These are phyloP conservation scores for Polydrusus tereticollis DNA, from an alignment of 2,888 invertebrate species.

Conservation along the genomic window DNA sequence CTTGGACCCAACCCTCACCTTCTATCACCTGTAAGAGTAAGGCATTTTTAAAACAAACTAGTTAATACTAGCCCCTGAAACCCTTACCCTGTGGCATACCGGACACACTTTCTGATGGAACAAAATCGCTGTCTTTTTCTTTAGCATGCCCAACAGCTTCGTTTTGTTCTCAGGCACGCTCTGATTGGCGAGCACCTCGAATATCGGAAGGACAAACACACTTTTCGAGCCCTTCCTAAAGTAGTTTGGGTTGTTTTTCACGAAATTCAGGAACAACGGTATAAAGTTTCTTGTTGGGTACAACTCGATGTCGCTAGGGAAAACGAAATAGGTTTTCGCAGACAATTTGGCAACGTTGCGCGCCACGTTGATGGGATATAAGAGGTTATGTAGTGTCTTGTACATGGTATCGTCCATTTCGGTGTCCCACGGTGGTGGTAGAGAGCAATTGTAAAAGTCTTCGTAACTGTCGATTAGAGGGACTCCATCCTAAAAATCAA, in stretches of 20 bases:
- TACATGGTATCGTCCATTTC: constrained; percentile 71
- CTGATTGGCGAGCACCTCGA: constrained; percentile 54
- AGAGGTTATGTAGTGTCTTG: constrained; percentile 55
- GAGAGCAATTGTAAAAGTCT: constrained; percentile 76
- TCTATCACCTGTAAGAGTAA: constrained; percentile 50
- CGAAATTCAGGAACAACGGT: constrained; percentile 55
- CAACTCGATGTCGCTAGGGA: constrained; percentile 61
- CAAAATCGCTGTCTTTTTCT: constrained; percentile 54
- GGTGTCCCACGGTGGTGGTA: constrained; percentile 77
- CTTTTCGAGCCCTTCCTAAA: constrained; percentile 47
- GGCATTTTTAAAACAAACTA: too few relatives aligned
- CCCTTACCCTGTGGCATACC: constrained; percentile 51
- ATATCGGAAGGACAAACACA: constrained; percentile 59
- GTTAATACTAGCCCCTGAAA: too few relatives aligned
- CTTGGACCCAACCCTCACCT: constrained; percentile 53
- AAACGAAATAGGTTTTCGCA: constrained; percentile 59
- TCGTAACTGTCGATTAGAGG: constrained; percentile 52
- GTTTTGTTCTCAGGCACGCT: constrained; percentile 58
- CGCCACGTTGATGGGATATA: constrained; percentile 61
- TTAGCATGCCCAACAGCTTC: constrained; percentile 54
- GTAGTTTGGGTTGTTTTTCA: constrained; percentile 47
- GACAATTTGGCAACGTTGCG: constrained; percentile 59
- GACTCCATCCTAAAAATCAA: constrained; percentile 45
- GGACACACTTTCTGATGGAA: constrained; percentile 58
- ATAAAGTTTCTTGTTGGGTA: constrained; percentile 59